Percentiles rank a stretch among this genome's conserved stretches.
Conservation (phyloP, 1,140 invertebrate species). For the Schlechtendalia chinensis region DNA sequence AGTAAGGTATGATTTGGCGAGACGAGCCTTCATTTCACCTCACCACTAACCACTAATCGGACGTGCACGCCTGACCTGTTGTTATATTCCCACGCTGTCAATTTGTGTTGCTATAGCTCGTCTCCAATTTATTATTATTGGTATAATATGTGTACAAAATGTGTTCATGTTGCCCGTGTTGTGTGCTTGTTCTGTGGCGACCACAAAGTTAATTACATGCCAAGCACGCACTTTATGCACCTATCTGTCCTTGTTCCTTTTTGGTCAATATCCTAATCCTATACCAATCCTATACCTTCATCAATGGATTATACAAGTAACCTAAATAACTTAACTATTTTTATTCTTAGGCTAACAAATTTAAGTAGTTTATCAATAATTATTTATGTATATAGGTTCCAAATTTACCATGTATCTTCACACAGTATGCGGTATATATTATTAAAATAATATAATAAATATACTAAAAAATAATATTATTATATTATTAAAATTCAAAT, state of each 20-base stretch:
- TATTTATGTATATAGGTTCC: neutral
- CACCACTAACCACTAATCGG: constrained; percentile 51
- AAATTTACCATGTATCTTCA: neutral
- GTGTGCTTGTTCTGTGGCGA: constrained; percentile 47
- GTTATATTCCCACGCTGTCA: constrained; percentile 48
- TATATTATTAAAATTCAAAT: too few relatives aligned
- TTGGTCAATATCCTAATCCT: neutral
- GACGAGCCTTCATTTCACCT: constrained; percentile 51
- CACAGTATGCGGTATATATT: too few relatives aligned
- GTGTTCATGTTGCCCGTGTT: constrained; percentile 41
- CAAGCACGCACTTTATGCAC: constrained; percentile 45
- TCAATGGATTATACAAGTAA: constrained; percentile 44
- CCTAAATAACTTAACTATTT: constrained; percentile 13
- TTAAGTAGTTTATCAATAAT: constrained; percentile 12
- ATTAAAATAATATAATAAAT: too few relatives aligned
- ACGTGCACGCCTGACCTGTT: constrained; percentile 49
- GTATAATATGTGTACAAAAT: constrained; percentile 45
- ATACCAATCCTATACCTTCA: constrained; percentile 10
- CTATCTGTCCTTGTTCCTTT: constrained; percentile 36
- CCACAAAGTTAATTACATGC: constrained; percentile 42
- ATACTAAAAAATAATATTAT: too few relatives aligned
- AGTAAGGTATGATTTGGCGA: constrained; percentile 66
- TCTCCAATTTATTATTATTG: constrained; percentile 45
- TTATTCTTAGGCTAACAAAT: neutral
- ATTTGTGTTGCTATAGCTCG: constrained; percentile 49